A percentile compares a stretch with the other conserved stretches of the same genome.
Evolutionary conservation across 2,113 vertebrate genomes (phyloP).

Genomic region (Ondatra zibethicus): DNA sequence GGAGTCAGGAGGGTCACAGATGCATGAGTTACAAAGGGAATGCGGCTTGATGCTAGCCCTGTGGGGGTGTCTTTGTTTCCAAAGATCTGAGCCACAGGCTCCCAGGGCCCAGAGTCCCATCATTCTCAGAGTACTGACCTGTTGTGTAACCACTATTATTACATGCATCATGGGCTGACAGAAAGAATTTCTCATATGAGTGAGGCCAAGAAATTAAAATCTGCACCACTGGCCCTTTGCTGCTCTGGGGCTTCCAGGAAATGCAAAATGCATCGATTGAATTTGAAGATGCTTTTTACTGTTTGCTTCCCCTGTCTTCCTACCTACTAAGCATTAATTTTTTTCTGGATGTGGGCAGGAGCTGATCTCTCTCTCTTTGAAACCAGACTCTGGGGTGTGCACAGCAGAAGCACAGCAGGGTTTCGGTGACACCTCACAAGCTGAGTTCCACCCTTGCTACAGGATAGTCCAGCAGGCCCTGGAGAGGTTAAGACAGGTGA

Average conservation of each 20-base stretch:
- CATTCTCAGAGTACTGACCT: not conserved
- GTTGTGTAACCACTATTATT: not conserved
- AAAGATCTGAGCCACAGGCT: not conserved
- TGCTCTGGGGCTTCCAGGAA: not conserved
- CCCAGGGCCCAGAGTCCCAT: not conserved
- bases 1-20: not conserved
- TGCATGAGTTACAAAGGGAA: not conserved
- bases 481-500: not conserved
- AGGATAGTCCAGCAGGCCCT: not conserved
- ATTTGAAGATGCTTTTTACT: constrained; percentile 5
- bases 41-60: not conserved
- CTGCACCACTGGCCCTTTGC: not conserved
- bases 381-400: not conserved
- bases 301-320: not conserved
- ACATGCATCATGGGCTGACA: not conserved
- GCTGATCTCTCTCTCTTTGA: not conserved
- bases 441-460: not conserved
- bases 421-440: not conserved
- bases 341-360: not conserved
- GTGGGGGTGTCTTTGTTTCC: not conserved
- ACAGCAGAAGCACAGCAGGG: not conserved
- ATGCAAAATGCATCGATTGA: not conserved
- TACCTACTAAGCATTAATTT: not conserved
- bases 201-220: constrained; percentile 49
- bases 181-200: constrained; percentile 29